These are phyloP conservation scores for Phrynocephalus forsythii DNA, from an alignment of 2,797 vertebrate species.

Conservation along the genomic window DNA sequence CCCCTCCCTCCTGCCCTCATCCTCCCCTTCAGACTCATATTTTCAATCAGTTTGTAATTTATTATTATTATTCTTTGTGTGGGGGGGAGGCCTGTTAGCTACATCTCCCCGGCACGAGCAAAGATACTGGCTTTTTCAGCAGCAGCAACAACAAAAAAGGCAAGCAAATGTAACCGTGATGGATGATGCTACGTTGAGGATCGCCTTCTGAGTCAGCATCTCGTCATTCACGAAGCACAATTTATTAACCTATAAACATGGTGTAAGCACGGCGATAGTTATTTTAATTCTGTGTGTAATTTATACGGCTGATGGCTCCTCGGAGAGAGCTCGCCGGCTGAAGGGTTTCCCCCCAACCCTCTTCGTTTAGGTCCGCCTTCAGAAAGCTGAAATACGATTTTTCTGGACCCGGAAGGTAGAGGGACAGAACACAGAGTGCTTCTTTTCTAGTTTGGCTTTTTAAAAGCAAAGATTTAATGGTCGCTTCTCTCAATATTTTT, in stretches of 20 bases:
- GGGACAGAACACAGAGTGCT: too few species aligned
- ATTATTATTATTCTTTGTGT: too few species aligned
- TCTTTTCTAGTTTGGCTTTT: neutral
- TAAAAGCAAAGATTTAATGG: neutral
- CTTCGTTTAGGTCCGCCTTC: neutral
- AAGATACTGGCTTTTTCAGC: neutral
- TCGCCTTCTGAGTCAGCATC: conserved; percentile 62
- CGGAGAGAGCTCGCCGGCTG: neutral
- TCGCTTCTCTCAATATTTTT: neutral
- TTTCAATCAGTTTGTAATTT: conserved; percentile 37
- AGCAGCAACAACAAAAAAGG: neutral
- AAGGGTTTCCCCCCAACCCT: neutral
- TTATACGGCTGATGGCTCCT: conserved; percentile 50
- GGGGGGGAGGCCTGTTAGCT: neutral
- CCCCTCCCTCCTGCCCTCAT: conserved; percentile 24
- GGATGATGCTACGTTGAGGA: conserved; percentile 45
- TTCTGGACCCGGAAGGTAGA: neutral
- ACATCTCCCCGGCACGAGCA: conserved; percentile 48
- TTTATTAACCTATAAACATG: conserved; percentile 66
- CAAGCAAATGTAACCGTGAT: conserved; percentile 43
- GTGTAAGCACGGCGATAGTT: conserved; percentile 50
- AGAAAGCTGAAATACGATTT: neutral
- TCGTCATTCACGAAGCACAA: conserved; percentile 58
- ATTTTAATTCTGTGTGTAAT: conserved; percentile 64
- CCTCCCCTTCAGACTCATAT: neutral